Base-by-base conservation (phyloP, 2,797 vertebrate genomes). In the Ctenopoma kingsleyae region DNA sequence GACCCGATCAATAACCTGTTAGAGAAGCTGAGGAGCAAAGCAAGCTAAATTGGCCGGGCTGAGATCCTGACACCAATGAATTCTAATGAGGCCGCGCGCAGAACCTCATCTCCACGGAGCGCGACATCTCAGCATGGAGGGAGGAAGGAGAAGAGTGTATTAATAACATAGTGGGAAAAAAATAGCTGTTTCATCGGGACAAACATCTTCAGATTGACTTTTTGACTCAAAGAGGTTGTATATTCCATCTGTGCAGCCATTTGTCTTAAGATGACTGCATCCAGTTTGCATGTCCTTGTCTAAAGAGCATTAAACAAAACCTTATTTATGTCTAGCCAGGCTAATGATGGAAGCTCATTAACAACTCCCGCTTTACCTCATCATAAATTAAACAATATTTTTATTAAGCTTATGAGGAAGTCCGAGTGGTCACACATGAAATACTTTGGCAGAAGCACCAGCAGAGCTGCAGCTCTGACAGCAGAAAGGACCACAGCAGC, bases 1-100 rank as follows among this genome's bases (percentile, higher is more conserved):
- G 35, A 80, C 23, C 70, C 20, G 67, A 92, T 94, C 93, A 75
- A 94, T 93, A 94, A 91, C 75, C 88, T 86, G 89, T 93, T 92
- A 90, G 84, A 40, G 81, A 76, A 83, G 78, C 84, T 82, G 75
- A 88, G 64, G 67, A 87, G 87, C 83, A 80, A 74, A 74, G 85
- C 65, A 71, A 81, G 73, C 66, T 70, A 80, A 86, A 90, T 80
- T 85, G 83, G 65, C 72, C 17, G 30, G n/a, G 72, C 70, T 72
- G 68, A 79, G 80, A 86, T 82, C 74, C 56, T 8, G 66, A 80
- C 86, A 76, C 68, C 79, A 69, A 80, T 89, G 91, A 87, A 93
- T 93, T 87, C 82, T 87, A 90, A 94, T 92, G 86, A 92, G 87
- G 76, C 82, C 68, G 61, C 66, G 59, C 67, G 12, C 49, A 62